phyloP scores from a whole-genome alignment of 2,113 vertebrate species.

The Nicator chloris region DNA sequence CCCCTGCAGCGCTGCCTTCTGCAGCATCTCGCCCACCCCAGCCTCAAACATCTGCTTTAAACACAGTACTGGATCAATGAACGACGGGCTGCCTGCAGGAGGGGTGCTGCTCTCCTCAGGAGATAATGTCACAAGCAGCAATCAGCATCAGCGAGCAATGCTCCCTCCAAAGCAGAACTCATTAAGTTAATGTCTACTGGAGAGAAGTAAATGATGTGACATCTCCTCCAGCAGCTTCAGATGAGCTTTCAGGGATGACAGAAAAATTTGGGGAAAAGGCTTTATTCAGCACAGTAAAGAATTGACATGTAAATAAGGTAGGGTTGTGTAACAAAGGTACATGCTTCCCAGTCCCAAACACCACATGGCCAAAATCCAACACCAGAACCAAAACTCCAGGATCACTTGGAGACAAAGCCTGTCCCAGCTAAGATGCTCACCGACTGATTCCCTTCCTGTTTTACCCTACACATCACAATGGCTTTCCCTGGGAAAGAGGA shows the following conservation, averaged over 20 bases:
- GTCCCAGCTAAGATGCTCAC: background rate
- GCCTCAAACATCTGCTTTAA: background rate
- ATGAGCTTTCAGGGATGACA: background rate
- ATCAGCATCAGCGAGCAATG: background rate
- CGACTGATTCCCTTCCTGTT: background rate
- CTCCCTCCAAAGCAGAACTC: background rate
- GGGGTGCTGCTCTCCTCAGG: background rate
- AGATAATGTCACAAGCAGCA: background rate
- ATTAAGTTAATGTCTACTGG: background rate
- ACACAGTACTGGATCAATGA: background rate
- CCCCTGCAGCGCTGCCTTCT: background rate
- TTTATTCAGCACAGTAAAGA: constrained; percentile 46
- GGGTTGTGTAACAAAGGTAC: background rate
- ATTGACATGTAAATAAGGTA: background rate
- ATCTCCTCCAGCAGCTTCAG: background rate
- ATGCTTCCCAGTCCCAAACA: accelerated
- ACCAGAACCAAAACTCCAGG: background rate
- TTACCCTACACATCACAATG: background rate
- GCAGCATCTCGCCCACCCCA: background rate
- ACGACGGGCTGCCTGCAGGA: background rate
- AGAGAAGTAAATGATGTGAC: background rate
- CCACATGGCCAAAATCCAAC: background rate
- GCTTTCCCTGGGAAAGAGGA: background rate
- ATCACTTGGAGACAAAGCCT: background rate
- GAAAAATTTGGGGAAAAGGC: background rate